Percentiles rank a stretch among this genome's conserved stretches.
phyloP scores from a whole-genome alignment of 1,140 invertebrate species.

The Babylonia areolata region DNA sequence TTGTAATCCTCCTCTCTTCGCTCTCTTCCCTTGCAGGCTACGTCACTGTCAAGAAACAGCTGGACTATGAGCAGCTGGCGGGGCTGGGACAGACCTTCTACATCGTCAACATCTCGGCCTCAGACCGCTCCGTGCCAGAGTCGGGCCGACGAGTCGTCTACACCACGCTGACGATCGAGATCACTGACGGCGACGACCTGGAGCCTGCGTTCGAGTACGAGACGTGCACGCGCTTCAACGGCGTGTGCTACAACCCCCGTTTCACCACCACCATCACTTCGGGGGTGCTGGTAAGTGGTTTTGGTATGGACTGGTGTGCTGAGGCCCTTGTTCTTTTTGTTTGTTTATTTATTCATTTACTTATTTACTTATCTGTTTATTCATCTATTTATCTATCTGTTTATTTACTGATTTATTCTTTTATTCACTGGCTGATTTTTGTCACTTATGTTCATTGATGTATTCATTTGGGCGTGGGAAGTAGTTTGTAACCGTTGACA shows the following conservation, averaged over 20 bases:
- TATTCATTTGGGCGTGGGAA: too few relatives aligned
- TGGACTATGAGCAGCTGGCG: constrained; percentile 50
- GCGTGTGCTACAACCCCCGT: constrained; percentile 52
- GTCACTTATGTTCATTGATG: too few relatives aligned
- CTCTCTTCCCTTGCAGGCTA: constrained; percentile 25
- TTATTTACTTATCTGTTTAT: too few relatives aligned
- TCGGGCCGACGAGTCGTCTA: constrained; percentile 32
- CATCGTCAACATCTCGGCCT: constrained; percentile 48
- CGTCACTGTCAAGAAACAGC: constrained; percentile 36
- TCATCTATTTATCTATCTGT: too few relatives aligned
- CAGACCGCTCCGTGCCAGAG: constrained; percentile 40
- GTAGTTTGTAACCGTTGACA: too few relatives aligned
- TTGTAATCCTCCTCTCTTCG: constrained; percentile 28
- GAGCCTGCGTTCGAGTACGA: constrained; percentile 54
- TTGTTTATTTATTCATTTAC: too few relatives aligned
- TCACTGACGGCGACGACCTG: constrained; percentile 61
- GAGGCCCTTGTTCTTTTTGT: too few relatives aligned
- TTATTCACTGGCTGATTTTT: too few relatives aligned
- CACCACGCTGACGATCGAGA: constrained; percentile 50
- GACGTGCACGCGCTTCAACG: constrained; percentile 44
- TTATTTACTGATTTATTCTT: too few relatives aligned
- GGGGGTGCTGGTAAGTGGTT: constrained; percentile 33
- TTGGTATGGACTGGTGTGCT: too few relatives aligned
- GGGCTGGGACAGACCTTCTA: constrained; percentile 35
- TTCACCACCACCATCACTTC: constrained; percentile 48